Conservation (phyloP, 2,797 vertebrate genomes). For the Rachycentron canadum region DNA sequence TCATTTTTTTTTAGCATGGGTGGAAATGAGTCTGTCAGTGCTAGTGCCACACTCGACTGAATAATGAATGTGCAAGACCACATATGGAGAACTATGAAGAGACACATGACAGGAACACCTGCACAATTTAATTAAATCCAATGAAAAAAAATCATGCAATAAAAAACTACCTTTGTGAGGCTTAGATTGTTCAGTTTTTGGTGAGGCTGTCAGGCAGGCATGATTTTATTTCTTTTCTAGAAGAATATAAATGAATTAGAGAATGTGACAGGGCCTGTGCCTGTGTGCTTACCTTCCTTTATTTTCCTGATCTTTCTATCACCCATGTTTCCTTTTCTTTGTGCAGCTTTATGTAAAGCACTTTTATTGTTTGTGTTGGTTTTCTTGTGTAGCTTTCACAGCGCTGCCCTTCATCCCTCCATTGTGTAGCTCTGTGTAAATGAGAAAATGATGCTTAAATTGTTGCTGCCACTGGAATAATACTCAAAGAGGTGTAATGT, state of each 20-base stretch:
- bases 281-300: neutral
- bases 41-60: neutral
- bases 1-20: neutral
- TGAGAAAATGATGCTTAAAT: constrained; percentile 22
- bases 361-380: neutral
- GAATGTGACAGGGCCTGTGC: constrained; percentile 3
- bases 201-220: neutral
- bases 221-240: neutral
- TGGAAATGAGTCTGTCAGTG: neutral
- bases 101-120: neutral
- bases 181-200: neutral
- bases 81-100: constrained; percentile 6
- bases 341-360: neutral
- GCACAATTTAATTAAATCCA: constrained; percentile 19
- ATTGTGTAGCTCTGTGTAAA: constrained; percentile 15
- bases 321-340: neutral
- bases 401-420: constrained; percentile 3
- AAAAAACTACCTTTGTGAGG: constrained; percentile 8
- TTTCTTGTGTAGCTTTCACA: neutral
- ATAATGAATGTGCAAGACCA: neutral
- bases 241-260: constrained; percentile 26
- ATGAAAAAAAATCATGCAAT: neutral
- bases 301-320: constrained; percentile 3
- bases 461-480: constrained; percentile 4
- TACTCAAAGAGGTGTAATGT: constrained; percentile 1